Evolutionary conservation across 2,888 invertebrate species (phyloP).

Genomic region (Argyresthia goedartella): DNA sequence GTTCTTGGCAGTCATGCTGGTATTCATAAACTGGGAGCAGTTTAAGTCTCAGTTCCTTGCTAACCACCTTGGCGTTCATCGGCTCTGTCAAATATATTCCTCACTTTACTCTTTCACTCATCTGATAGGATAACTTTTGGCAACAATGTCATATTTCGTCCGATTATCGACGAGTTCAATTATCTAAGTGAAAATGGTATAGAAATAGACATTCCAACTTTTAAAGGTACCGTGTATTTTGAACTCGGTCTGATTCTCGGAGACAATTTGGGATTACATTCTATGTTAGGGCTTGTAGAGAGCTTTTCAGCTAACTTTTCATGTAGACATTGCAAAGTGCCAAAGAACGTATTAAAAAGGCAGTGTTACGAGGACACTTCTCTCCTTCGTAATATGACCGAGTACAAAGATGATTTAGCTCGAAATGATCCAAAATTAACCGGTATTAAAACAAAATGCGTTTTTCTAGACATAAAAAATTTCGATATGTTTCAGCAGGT

Average conservation of each 20-base stretch:
- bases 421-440: slow-evolving; percentile 5
- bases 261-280: slow-evolving; percentile 13
- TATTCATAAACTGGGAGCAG: slow-evolving; percentile 12
- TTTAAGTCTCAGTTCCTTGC: slow-evolving; percentile 9
- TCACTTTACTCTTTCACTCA: slow-evolving; percentile 5
- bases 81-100: slow-evolving; percentile 8
- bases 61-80: slow-evolving; percentile 7
- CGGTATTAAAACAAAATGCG: slow-evolving; percentile 15
- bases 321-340: slow-evolving; percentile 4
- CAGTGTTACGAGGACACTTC: slow-evolving; percentile 3
- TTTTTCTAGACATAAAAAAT: slow-evolving; percentile 12
- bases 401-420: neutral
- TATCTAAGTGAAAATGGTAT: slow-evolving; percentile 5
- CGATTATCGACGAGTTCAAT: slow-evolving; percentile 4
- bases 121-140: slow-evolving; percentile 8
- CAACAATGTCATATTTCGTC: slow-evolving; percentile 5
- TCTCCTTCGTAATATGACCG: neutral
- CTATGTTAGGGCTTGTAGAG: slow-evolving; percentile 12
- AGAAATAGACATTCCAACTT: neutral
- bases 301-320: slow-evolving; percentile 10
- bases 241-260: slow-evolving; percentile 11
- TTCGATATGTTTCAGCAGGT: slow-evolving; percentile 16
- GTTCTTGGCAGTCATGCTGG: slow-evolving; percentile 10
- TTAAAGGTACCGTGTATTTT: slow-evolving; percentile 9
- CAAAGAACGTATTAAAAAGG: slow-evolving; percentile 4